Conservation (phyloP, 2,113 vertebrate species). For the Misgurnus mizolepis region DNA sequence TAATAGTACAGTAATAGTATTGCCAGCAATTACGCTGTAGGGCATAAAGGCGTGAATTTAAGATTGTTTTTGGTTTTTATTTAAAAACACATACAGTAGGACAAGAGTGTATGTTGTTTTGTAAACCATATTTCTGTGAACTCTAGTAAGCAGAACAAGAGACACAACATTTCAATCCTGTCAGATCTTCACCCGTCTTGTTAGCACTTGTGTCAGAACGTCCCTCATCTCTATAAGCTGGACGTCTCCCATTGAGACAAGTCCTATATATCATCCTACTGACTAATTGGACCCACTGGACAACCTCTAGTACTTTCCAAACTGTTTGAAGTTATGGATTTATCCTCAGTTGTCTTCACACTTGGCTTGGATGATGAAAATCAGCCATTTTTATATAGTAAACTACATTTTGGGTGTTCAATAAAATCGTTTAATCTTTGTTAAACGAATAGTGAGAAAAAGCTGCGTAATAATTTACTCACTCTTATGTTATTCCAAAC, state of each 20-base stretch:
- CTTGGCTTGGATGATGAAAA: not conserved
- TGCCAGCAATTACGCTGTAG: no score
- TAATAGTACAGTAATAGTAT: no score
- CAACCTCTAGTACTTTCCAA: not conserved
- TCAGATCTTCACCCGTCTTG: conserved; percentile 24
- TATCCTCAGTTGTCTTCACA: not conserved
- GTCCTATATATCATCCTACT: conserved; percentile 10
- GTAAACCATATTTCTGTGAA: conserved; percentile 17
- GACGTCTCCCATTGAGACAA: not conserved
- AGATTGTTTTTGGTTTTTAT: no score
- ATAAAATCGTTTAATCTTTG: not conserved
- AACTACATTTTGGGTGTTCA: not conserved
- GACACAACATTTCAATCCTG: conserved; percentile 1
- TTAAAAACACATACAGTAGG: no score
- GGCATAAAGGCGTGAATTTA: no score
- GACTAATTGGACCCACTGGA: conserved; percentile 29
- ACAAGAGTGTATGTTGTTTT: no score
- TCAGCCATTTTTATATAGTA: not conserved
- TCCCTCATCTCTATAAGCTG: conserved; percentile 3
- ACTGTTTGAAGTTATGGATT: conserved; percentile 26
- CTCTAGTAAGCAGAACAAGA: not conserved
- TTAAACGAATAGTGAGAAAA: not conserved
- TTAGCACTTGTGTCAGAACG: conserved; percentile 28
- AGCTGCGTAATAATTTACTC: not conserved
- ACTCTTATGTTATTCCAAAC: conserved; percentile 1